Conservation (phyloP, 2,888 invertebrate species). For the Chesias legatella region DNA sequence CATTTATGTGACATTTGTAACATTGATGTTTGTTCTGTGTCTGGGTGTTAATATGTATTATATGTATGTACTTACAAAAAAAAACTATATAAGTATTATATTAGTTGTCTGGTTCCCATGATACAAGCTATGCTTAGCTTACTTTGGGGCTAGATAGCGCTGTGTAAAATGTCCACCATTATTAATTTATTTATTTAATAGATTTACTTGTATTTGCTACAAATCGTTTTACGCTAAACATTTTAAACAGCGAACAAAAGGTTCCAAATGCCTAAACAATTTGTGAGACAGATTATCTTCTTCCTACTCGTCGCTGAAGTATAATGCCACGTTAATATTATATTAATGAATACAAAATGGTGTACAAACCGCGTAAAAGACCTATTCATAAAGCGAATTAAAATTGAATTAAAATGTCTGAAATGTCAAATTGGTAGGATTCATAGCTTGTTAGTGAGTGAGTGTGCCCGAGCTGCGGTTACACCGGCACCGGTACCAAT, state of each 20-base stretch:
- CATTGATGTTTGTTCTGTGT: too few species aligned
- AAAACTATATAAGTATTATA: too few species aligned
- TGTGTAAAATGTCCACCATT: too few species aligned
- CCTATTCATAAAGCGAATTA: conserved; percentile 73
- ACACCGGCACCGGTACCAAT: too few species aligned
- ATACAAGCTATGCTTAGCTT: too few species aligned
- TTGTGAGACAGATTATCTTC: conserved; percentile 47
- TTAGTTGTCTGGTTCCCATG: too few species aligned
- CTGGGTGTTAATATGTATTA: too few species aligned
- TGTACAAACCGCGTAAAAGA: conserved; percentile 73
- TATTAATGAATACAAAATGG: conserved; percentile 74
- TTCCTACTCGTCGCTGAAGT: conserved; percentile 54
- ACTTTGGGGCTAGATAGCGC: too few species aligned
- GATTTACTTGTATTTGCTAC: conserved; percentile 51
- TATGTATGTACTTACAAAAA: too few species aligned
- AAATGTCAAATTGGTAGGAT: conserved; percentile 75
- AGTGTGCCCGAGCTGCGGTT: conserved; percentile 35
- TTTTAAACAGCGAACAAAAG: conserved; percentile 31
- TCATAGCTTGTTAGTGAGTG: conserved; percentile 59
- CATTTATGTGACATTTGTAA: too few species aligned
- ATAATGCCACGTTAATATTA: conserved; percentile 65
- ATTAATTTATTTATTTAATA: conserved; percentile 50
- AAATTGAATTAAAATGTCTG: conserved; percentile 74
- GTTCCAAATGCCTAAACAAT: conserved; percentile 39
- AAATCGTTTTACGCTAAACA: conserved; percentile 44